Percentiles rank a stretch among this genome's conserved stretches.
phyloP scores from a whole-genome alignment of 1,140 invertebrate species.

The Propsilocerus akamusi region DNA sequence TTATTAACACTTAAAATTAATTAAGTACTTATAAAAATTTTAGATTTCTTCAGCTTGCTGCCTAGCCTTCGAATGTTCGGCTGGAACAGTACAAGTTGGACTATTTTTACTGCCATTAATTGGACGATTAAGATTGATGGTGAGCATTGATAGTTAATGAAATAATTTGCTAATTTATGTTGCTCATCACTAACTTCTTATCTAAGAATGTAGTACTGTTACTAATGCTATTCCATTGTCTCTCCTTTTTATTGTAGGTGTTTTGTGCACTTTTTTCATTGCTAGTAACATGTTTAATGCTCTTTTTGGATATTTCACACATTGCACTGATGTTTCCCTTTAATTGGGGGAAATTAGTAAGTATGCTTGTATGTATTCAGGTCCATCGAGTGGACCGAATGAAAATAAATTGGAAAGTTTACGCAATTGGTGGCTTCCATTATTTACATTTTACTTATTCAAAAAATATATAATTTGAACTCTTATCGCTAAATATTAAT shows the following conservation, averaged over 20 bases:
- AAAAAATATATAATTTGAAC: too few species aligned
- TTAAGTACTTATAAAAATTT: conserved; percentile 12
- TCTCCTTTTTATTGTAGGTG: conserved; percentile 13
- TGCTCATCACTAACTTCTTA: too few species aligned
- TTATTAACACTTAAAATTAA: neutral
- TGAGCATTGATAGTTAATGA: conserved; percentile 6
- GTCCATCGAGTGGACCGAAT: neutral
- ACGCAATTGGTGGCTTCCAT: neutral
- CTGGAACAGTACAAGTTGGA: conserved; percentile 53
- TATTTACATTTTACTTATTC: too few species aligned
- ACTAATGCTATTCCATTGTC: conserved; percentile 47
- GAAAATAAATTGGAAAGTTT: conserved; percentile 3
- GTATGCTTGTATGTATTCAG: conserved; percentile 15
- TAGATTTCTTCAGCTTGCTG: conserved; percentile 57
- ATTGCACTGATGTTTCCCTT: conserved; percentile 62
- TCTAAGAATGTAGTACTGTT: conserved; percentile 33
- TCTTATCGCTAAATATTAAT: too few species aligned
- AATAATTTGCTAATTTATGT: too few species aligned
- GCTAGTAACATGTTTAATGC: conserved; percentile 57
- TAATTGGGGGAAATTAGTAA: conserved; percentile 63
- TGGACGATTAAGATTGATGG: conserved; percentile 29
- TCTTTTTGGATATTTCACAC: conserved; percentile 70
- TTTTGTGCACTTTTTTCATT: conserved; percentile 55
- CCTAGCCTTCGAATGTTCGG: conserved; percentile 51
- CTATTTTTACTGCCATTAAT: conserved; percentile 56